phyloP scores from a whole-genome alignment of 2,888 invertebrate species.

The Lycophotia porphyrea region DNA sequence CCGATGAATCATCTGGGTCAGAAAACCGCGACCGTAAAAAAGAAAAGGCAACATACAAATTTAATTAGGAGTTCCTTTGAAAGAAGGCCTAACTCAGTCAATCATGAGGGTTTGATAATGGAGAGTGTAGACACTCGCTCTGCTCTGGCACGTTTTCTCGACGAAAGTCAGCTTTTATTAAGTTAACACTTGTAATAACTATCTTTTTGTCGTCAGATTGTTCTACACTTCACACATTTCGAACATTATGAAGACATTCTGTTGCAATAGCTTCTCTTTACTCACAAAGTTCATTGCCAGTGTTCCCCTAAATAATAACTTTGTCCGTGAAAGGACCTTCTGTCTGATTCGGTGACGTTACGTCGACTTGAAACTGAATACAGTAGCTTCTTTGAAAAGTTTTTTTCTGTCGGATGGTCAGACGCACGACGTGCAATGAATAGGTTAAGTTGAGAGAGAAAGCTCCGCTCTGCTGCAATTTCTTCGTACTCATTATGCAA shows the following conservation, averaged over 20 bases:
- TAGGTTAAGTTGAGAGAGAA: slow-evolving; percentile 58
- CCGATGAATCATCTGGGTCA: slow-evolving; percentile 67
- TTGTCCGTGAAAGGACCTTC: slow-evolving; percentile 45
- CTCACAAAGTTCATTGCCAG: slow-evolving; percentile 33
- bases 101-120: slow-evolving; percentile 70
- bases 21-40: slow-evolving; percentile 51
- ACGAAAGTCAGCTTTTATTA: slow-evolving; percentile 68
- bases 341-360: slow-evolving; percentile 31
- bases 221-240: slow-evolving; percentile 36
- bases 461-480: slow-evolving; percentile 58
- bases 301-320: slow-evolving; percentile 23
- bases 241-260: slow-evolving; percentile 20
- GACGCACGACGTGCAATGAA: slow-evolving; percentile 53
- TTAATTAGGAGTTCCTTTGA: slow-evolving; percentile 61
- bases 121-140: slow-evolving; percentile 63
- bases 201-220: slow-evolving; percentile 58
- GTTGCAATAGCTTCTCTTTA: slow-evolving; percentile 38
- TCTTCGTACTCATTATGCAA: slow-evolving; percentile 61
- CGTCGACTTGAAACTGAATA: slow-evolving; percentile 28
- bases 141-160: slow-evolving; percentile 64
- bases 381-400: slow-evolving; percentile 41
- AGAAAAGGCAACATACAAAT: slow-evolving; percentile 59
- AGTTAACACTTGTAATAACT: slow-evolving; percentile 57
- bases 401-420: slow-evolving; percentile 40
- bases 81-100: slow-evolving; percentile 64